Evolutionary conservation across 2,888 invertebrate species (phyloP).

Genomic region (Monoplex corrugatus): DNA sequence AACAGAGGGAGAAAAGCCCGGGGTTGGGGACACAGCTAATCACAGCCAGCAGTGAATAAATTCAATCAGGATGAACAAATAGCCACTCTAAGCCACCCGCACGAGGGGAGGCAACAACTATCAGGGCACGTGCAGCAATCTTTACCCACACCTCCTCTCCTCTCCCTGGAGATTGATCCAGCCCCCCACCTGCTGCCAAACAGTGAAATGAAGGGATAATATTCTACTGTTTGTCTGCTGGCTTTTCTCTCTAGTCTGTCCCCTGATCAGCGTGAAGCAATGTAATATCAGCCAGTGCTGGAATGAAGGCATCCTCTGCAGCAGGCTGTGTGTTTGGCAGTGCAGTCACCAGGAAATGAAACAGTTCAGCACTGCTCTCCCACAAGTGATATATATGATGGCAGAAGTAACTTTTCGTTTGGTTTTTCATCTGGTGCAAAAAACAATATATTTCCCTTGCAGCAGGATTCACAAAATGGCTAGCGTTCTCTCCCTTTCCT

Average conservation of each 20-base stretch:
- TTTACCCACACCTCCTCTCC: not conserved
- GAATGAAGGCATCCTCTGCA: not conserved
- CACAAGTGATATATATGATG: too few relatives aligned
- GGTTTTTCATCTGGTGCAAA: too few relatives aligned
- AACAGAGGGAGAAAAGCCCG: slow-evolving; percentile 8
- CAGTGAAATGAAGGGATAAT: slow-evolving; percentile 45
- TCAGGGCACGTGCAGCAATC: not conserved
- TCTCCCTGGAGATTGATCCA: not conserved
- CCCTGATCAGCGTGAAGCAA: not conserved
- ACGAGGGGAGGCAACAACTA: too few relatives aligned
- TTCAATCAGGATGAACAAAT: slow-evolving; percentile 42
- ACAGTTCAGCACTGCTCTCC: too few relatives aligned
- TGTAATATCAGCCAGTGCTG: not conserved
- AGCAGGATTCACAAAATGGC: too few relatives aligned
- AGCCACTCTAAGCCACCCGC: too few relatives aligned
- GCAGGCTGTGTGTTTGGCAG: slow-evolving; percentile 8
- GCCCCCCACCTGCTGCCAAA: not conserved
- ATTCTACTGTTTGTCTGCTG: slow-evolving; percentile 24
- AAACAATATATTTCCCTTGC: too few relatives aligned
- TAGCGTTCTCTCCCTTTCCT: too few relatives aligned
- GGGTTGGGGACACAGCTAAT: slow-evolving; percentile 29
- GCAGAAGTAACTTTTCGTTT: too few relatives aligned
- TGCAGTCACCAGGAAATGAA: too few relatives aligned
- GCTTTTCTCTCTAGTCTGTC: not conserved
- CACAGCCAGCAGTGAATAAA: slow-evolving; percentile 37